phyloP scores from a whole-genome alignment of 2,888 invertebrate species.

The Scrobipalpa atriplicella region DNA sequence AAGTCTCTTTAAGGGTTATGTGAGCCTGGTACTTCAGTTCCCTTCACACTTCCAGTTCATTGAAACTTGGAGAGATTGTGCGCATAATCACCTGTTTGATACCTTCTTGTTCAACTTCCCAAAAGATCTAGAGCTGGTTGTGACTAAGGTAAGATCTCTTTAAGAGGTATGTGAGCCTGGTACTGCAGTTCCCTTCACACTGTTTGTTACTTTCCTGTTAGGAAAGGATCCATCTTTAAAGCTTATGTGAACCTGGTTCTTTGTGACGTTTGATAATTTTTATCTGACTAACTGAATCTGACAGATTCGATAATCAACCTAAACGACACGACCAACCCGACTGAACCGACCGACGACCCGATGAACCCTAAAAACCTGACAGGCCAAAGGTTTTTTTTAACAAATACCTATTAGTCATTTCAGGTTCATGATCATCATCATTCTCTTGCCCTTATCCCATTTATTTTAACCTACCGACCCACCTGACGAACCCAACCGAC shows the following conservation, averaged over 20 bases:
- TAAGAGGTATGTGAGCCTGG: not conserved
- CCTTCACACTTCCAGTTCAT: constrained; percentile 95
- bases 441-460: no score
- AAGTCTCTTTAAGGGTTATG: constrained; percentile 25
- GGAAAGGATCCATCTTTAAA: not conserved
- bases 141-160: constrained; percentile 33
- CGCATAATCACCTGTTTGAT: constrained; percentile 94
- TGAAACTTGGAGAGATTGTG: constrained; percentile 96
- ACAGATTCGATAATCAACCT: no score
- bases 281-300: no score
- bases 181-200: not conserved
- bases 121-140: constrained; percentile 87
- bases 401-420: no score
- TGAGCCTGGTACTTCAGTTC: constrained; percentile 82
- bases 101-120: constrained; percentile 96
- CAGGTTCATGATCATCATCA: no score
- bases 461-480: no score
- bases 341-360: no score
- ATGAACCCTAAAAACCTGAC: no score
- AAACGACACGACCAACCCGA: no score
- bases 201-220: not conserved
- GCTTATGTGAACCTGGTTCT: not conserved
- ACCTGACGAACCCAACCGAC: no score
- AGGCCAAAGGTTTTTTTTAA: no score
- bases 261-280: no score